Percentiles rank a stretch among this genome's conserved stretches.
These are phyloP conservation scores for Ia io DNA, from an alignment of 2,113 vertebrate genomes.

Conservation along the genomic window DNA sequence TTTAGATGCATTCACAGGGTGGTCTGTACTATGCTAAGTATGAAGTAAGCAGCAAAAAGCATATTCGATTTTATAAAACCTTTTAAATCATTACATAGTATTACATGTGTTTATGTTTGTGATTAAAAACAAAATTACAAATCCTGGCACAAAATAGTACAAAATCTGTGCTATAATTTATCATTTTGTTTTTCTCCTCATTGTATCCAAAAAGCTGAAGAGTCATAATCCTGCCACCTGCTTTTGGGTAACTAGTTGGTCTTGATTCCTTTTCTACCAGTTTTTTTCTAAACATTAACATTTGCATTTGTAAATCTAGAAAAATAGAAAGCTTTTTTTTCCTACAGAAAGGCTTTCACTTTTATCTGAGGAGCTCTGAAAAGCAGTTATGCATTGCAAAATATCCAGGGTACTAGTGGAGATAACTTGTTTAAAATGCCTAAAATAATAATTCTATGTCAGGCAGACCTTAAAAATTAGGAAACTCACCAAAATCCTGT, in stretches of 20 bases:
- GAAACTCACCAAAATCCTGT: background rate
- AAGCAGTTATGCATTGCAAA: background rate
- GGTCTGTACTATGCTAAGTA: background rate
- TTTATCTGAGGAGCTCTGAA: background rate
- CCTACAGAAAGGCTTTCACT: background rate
- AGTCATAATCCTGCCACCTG: slow-evolving; percentile 14
- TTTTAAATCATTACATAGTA: slow-evolving; percentile 2
- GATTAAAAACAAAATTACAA: slow-evolving; percentile 16
- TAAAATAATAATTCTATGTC: background rate
- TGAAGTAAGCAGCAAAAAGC: background rate
- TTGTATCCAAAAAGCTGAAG: slow-evolving; percentile 23
- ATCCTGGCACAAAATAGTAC: background rate
- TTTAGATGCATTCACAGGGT: background rate
- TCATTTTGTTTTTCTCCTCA: slow-evolving; percentile 13
- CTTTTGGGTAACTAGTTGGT: background rate
- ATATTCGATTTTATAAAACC: background rate
- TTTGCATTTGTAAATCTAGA: slow-evolving; percentile 36
- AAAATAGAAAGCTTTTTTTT: background rate
- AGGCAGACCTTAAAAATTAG: background rate
- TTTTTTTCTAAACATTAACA: background rate
- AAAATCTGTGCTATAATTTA: background rate
- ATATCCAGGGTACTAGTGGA: background rate
- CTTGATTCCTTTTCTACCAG: background rate
- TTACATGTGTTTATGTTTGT: background rate
- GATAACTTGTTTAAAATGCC: background rate